A percentile compares a stretch with the other conserved stretches of the same genome.
phyloP scores from a whole-genome alignment of 2,797 vertebrate species.

The Pipistrellus kuhlii region DNA sequence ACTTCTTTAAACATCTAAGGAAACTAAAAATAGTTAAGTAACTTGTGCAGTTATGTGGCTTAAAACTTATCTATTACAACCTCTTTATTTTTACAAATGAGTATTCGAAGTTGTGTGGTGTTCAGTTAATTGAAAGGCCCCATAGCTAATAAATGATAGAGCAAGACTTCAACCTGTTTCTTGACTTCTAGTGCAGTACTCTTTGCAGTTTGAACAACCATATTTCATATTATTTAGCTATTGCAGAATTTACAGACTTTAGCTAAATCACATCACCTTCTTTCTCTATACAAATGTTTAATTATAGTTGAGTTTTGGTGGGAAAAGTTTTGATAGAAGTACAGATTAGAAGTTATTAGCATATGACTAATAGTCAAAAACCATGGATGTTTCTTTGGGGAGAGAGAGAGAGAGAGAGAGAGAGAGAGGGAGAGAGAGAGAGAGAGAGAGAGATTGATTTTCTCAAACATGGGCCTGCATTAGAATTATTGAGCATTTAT shows the following conservation, averaged over 20 bases:
- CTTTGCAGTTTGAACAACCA: not conserved
- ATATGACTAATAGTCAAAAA: not conserved
- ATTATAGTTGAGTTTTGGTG: not conserved
- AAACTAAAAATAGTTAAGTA: not conserved
- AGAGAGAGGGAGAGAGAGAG: not conserved
- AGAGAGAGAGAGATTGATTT: not conserved
- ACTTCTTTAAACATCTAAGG: not conserved
- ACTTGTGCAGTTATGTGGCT: not conserved
- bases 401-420: not conserved
- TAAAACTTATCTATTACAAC: not conserved
- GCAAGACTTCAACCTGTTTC: not conserved
- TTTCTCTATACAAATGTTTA: not conserved
- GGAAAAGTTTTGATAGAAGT: not conserved
- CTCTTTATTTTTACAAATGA: constrained; percentile 16
- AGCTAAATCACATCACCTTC: not conserved
- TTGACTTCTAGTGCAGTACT: not conserved
- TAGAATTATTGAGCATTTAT: not conserved
- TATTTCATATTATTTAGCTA: constrained; percentile 24
- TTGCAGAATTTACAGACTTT: not conserved
- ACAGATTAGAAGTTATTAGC: not conserved
- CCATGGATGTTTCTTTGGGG: not conserved
- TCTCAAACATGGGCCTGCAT: not conserved
- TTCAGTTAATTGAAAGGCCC: not conserved
- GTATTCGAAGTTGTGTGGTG: not conserved
- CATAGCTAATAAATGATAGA: not conserved